phyloP scores from a whole-genome alignment of 1,140 invertebrate species.

The Chironomus striatipennis region DNA sequence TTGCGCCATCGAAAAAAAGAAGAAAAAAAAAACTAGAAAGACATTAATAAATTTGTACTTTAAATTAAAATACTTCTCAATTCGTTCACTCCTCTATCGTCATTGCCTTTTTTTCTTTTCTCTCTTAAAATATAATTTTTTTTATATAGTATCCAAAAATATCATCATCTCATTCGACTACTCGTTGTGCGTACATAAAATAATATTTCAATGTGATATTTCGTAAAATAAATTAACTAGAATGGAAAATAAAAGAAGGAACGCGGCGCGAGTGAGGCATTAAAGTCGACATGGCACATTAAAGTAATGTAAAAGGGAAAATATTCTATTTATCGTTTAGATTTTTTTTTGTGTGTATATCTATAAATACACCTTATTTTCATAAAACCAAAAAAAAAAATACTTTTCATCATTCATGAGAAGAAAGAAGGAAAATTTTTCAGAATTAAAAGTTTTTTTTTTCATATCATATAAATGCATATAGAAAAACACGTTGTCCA shows the following conservation, averaged over 20 bases:
- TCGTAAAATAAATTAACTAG: constrained; percentile 20
- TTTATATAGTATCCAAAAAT: constrained; percentile 13
- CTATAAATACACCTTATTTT: constrained; percentile 6
- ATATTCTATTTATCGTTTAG: constrained; percentile 16
- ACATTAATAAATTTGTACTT: constrained; percentile 24
- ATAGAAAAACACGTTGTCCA: not conserved
- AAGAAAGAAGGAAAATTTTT: not conserved
- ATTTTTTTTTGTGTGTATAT: not conserved
- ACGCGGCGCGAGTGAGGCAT: not conserved
- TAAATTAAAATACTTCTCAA: constrained; percentile 17
- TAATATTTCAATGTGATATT: constrained; percentile 20
- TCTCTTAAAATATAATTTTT: not conserved
- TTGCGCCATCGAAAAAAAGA: not conserved
- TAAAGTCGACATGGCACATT: constrained; percentile 17
- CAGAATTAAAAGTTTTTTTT: too few relatives aligned
- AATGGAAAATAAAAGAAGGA: constrained; percentile 8
- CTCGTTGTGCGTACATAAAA: constrained; percentile 7
- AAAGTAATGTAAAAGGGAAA: constrained; percentile 15
- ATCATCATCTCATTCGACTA: not conserved
- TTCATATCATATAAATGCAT: not conserved
- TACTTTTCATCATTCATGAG: constrained; percentile 3
- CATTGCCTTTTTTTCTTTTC: not conserved
- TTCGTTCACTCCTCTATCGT: not conserved
- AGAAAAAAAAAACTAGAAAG: constrained; percentile 2
- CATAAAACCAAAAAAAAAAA: not conserved